Base-by-base conservation (phyloP, 2,113 vertebrate genomes). In the Paradisaea rubra region DNA sequence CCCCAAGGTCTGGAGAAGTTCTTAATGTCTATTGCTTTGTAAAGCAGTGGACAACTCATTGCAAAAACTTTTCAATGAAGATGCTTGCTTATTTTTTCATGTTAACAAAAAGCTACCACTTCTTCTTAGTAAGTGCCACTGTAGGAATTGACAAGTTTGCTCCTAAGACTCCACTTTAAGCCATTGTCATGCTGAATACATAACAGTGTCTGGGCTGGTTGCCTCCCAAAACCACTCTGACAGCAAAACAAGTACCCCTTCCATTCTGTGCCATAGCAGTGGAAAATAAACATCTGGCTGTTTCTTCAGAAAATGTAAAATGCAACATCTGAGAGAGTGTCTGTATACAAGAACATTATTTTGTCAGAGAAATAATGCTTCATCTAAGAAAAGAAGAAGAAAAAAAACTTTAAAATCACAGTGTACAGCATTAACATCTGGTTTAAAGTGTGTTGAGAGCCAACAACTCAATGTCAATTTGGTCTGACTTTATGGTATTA, bases 381-480 rank as follows among this genome's bases (percentile, higher is more conserved):
- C 49, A 35, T 91, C 82, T 72, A 88, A 90, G 82, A 16, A 82
- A 60, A 72, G 54, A 59, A 78, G 84, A 86, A 80, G 45, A 52
- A 41, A 21, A 9, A 20, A 73, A 59, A 73, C 31, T 92, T 87
- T 83, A 33, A 88, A 96, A 94, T 89, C 82, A 66, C 28, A 73
- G 39, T 39, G 64, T 94, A 93, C 71, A 57, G 84, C 76, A 76
- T 95, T 92, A 96, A 96, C 97, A 97, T 98, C 97, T 98, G 97
- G 71, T 97, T 97, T 95, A 89, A 97, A 97, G 95, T 81, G 63
- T 76, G 66, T 97, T 97, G 96, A 97, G 95, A 98, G 85, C 95
- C 91, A 94, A 96, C 97, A 95, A 96, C 91, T 97, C 97, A 97
- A 61, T 97, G 98, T 98, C 97, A 98, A 91, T 97, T 97, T 97